Evolutionary conservation across 2,888 invertebrate species (phyloP).

Genomic region (Andricus quercusramuli): DNA sequence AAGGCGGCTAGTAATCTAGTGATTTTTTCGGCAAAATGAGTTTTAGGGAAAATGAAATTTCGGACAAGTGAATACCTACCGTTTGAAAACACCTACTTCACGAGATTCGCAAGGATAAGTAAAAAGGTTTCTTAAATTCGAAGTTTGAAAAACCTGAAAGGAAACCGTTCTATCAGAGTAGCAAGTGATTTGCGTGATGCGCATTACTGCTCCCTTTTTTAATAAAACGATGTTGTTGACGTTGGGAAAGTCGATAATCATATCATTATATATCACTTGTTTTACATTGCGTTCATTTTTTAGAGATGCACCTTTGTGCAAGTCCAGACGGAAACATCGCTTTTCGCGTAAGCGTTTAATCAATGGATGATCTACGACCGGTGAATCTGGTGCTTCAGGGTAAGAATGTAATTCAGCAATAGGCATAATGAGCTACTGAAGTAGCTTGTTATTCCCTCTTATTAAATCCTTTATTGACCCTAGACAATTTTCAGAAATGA

Average conservation of each 20-base stretch:
- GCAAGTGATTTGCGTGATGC: neutral
- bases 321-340: neutral
- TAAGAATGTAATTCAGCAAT: neutral
- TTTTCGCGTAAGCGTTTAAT: neutral
- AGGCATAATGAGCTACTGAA: neutral
- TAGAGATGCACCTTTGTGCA: neutral
- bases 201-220: neutral
- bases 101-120: neutral
- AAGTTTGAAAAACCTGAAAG: neutral
- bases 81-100: neutral
- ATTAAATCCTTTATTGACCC: slow-evolving; percentile 51
- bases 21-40: no score
- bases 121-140: neutral
- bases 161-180: neutral
- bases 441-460: neutral
- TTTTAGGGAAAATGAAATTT: no score
- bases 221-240: neutral
- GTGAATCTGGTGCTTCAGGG: neutral
- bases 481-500: slow-evolving; percentile 54
- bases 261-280: neutral
- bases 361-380: neutral
- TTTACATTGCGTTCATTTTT: neutral
- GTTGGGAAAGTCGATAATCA: neutral
- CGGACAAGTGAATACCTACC: no score
- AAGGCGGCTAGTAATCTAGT: no score